Evolutionary conservation across 1,140 invertebrate species (phyloP).

Genomic region (Lordiphosa stackelbergi): DNA sequence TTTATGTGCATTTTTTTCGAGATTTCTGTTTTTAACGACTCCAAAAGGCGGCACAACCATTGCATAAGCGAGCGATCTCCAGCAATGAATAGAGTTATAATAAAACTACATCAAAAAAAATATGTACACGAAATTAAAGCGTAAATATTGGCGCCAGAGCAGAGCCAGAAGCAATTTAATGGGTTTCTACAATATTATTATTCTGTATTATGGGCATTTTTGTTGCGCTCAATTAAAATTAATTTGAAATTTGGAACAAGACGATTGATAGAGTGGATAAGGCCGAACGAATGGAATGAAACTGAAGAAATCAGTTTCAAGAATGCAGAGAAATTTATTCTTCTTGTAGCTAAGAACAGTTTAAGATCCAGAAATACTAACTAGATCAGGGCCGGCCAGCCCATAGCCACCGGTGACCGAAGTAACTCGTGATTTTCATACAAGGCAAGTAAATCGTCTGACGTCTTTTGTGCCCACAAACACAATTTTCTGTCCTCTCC

Average conservation of each 20-base stretch:
- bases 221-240: conserved; percentile 11
- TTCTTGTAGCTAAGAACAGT: too few relatives aligned
- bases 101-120: conserved; percentile 22
- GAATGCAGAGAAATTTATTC: too few relatives aligned
- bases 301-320: too few relatives aligned
- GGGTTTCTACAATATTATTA: conserved; percentile 33
- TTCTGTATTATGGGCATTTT: conserved; percentile 22
- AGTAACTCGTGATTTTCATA: too few relatives aligned
- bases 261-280: not conserved
- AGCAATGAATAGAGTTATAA: conserved; percentile 34
- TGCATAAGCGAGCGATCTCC: conserved; percentile 10
- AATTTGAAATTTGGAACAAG: conserved; percentile 13
- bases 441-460: too few relatives aligned
- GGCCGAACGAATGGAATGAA: too few relatives aligned
- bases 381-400: too few relatives aligned
- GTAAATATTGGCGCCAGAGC: conserved; percentile 40
- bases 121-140: conserved; percentile 18
- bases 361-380: too few relatives aligned
- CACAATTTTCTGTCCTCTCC: too few relatives aligned
- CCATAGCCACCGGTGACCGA: too few relatives aligned
- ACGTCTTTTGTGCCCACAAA: too few relatives aligned
- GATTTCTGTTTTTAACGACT: conserved; percentile 20
- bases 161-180: conserved; percentile 24
- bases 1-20: conserved; percentile 13
- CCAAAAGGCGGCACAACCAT: conserved; percentile 8